Base-by-base conservation (phyloP, 2,888 invertebrate species). In the Aporophyla nigra region DNA sequence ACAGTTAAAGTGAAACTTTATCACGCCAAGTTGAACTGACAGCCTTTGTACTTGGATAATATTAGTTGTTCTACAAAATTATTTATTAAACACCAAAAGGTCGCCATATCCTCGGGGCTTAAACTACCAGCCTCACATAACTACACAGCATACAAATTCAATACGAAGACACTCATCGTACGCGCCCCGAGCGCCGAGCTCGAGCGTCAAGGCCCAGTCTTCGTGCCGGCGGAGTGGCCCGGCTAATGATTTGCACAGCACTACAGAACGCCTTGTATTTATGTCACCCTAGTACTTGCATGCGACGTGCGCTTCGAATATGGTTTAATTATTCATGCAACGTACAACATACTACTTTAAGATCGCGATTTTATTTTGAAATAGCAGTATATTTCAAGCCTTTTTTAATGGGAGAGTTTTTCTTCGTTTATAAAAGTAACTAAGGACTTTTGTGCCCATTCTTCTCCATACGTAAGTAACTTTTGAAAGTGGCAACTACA, bases 231-330 rank as follows among this genome's bases (percentile, higher is more conserved):
- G 82, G 87, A 87, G 83, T 74, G 78, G 74, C 87, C 83, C 83
- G 78, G 88, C 90, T 91, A 91, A 91, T 91, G 90, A 91, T 91
- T 91, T 91, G 89, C 91, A 90, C 85, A 86, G 85, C 85, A 84
- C 89, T 87, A 76, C 78, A 86, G 73, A 80, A 76, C 71, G 74
- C 77, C 71, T 74, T 70, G 83, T 86, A 83, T 83, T 86, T 86
- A 83, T 83, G 83, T 82, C 86, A 62, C 71, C 86, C 83, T 76
- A 58, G 74, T 79, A 82, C 79, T 84, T 76, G 75, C 78, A 76
- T 71, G 75, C 87, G 49, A 71, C 70, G 58, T 68, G 75, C 74
- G 80, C 86, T 83, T 86, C 84, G 68, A 82, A 86, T 72, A 82
- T 74, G 72, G 75, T 87, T 86, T 86, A 78, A 83, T 86, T 86